Evolutionary conservation across 2,888 invertebrate species (phyloP).

Genomic region (Yponomeuta malinellus): DNA sequence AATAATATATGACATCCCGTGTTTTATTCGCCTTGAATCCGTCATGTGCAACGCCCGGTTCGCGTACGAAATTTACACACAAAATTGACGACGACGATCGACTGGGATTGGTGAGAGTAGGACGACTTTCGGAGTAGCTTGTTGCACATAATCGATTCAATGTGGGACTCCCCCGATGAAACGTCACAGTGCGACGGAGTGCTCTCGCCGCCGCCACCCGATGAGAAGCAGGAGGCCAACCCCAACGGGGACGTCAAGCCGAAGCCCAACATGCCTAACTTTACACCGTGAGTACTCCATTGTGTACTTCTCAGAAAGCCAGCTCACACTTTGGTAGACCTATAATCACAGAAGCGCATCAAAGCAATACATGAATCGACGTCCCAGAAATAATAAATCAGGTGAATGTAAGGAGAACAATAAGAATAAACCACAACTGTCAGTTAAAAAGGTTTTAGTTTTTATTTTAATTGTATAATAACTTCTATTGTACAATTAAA

Average conservation of each 20-base stretch:
- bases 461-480: too few relatives aligned
- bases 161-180: constrained; percentile 77
- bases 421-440: too few relatives aligned
- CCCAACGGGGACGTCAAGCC: constrained; percentile 65
- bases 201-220: constrained; percentile 41
- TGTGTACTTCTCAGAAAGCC: background rate
- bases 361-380: too few relatives aligned
- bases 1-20: constrained; percentile 76
- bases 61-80: constrained; percentile 38
- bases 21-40: constrained; percentile 77
- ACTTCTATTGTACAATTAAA: too few relatives aligned
- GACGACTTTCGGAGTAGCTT: constrained; percentile 76
- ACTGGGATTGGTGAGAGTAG: constrained; percentile 51
- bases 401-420: too few relatives aligned
- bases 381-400: too few relatives aligned
- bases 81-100: constrained; percentile 39
- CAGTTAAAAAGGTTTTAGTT: too few relatives aligned
- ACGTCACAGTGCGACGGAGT: constrained; percentile 72
- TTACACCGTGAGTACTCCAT: constrained; percentile 77
- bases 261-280: constrained; percentile 70
- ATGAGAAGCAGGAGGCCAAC: constrained; percentile 29
- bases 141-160: constrained; percentile 78
- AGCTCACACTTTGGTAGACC: too few relatives aligned
- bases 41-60: constrained; percentile 74
- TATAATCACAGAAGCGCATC: too few relatives aligned